Conservation (phyloP, 2,113 vertebrate species). For the Bos javanicus region DNA sequence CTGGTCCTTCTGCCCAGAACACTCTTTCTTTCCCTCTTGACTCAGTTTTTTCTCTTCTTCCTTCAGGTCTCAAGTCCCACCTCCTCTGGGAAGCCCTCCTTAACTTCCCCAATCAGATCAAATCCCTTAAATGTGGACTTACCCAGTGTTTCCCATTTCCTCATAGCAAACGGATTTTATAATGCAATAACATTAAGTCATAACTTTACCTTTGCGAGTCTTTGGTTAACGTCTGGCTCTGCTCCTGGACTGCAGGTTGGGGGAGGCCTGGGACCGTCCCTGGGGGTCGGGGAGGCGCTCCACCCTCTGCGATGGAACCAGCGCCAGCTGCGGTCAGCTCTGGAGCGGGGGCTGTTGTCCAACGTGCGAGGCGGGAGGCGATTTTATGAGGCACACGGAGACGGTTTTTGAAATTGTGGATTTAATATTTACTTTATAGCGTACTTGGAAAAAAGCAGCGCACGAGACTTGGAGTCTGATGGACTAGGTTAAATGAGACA, state of each 20-base stretch:
- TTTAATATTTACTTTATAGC: not conserved
- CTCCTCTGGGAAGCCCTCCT: not conserved
- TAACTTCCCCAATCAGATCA: not conserved
- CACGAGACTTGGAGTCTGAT: not conserved
- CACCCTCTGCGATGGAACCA: fast-evolving
- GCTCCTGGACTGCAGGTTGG: too few relatives aligned
- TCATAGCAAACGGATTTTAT: not conserved
- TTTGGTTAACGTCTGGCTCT: not conserved
- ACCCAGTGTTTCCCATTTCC: not conserved
- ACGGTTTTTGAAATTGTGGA: not conserved
- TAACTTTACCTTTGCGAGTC: not conserved
- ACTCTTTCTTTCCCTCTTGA: not conserved
- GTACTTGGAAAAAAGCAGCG: not conserved
- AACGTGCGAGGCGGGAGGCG: fast-evolving
- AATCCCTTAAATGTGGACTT: not conserved
- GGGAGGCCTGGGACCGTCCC: not conserved
- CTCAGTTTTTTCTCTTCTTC: not conserved
- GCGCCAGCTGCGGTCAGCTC: fast-evolving
- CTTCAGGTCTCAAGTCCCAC: not conserved
- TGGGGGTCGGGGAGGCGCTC: fast-evolving
- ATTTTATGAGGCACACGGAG: not conserved
- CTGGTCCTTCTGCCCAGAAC: not conserved
- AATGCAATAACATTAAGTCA: too few relatives aligned
- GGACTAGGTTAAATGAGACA: not conserved
- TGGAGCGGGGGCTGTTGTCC: fast-evolving